Evolutionary conservation across 1,140 invertebrate genomes (phyloP).

Genomic region (Tetramorium simillimum): DNA sequence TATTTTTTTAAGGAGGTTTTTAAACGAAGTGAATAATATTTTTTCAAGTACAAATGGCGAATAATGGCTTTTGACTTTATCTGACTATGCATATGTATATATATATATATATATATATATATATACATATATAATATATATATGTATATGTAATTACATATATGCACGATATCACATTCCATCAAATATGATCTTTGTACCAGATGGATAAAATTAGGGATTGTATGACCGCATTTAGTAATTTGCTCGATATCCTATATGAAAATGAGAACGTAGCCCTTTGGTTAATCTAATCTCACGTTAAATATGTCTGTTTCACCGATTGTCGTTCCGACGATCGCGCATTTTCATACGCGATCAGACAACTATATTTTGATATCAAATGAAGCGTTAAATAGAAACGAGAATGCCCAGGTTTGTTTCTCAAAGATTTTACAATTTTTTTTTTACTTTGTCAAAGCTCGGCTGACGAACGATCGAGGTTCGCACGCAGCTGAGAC

Average conservation of each 20-base stretch:
- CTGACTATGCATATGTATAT: not conserved
- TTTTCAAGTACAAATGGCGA: not conserved
- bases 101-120: too few relatives aligned
- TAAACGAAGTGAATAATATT: not conserved
- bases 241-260: too few relatives aligned
- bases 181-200: conserved; percentile 1
- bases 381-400: not conserved
- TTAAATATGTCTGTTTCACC: not conserved
- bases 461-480: not conserved
- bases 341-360: not conserved
- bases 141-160: not conserved
- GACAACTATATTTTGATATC: not conserved
- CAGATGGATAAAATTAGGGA: conserved; percentile 9
- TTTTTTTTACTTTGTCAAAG: conserved; percentile 26
- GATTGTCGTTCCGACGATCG: not conserved
- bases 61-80: not conserved
- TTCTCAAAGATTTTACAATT: not conserved
- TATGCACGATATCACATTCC: conserved; percentile 14
- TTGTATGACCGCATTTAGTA: conserved; percentile 6
- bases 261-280: conserved; percentile 11
- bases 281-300: conserved; percentile 37
- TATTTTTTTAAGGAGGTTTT: too few relatives aligned
- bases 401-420: not conserved
- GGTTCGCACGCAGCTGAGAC: not conserved
- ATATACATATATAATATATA: not conserved